Percentiles rank a stretch among this genome's conserved stretches.
Evolutionary conservation across 2,888 invertebrate genomes (phyloP).

Genomic region (Lycia hirtaria): DNA sequence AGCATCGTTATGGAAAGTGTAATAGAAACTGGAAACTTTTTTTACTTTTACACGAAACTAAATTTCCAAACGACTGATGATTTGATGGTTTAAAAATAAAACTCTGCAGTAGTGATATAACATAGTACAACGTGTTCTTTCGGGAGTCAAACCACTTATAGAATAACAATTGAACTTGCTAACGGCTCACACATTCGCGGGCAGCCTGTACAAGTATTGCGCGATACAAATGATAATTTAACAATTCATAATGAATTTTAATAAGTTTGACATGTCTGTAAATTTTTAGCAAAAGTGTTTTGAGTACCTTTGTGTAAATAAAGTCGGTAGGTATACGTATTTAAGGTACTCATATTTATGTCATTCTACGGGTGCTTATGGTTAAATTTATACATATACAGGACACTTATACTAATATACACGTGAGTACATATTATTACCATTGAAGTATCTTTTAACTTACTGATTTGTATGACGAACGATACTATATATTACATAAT

Average conservation of each 20-base stretch:
- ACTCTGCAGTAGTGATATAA: slow-evolving; percentile 2
- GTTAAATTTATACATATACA: neutral
- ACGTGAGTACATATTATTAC: neutral
- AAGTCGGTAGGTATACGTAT: neutral
- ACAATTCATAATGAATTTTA: slow-evolving; percentile 3
- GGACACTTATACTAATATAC: slow-evolving; percentile 4
- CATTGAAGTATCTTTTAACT: no score
- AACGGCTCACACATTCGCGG: slow-evolving; percentile 23
- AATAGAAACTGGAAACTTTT: neutral
- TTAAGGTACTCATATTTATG: neutral
- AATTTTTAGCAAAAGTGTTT: neutral
- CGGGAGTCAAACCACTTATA: slow-evolving; percentile 19
- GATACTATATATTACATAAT: no score
- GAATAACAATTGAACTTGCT: slow-evolving; percentile 28
- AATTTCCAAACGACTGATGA: slow-evolving; percentile 12
- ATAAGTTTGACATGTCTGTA: neutral
- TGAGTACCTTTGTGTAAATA: neutral
- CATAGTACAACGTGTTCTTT: slow-evolving; percentile 28
- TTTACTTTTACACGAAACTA: no score
- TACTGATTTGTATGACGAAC: no score
- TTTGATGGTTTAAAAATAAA: slow-evolving; percentile 9
- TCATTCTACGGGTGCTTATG: neutral
- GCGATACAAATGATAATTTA: slow-evolving; percentile 7
- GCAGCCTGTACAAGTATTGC: slow-evolving; percentile 4
- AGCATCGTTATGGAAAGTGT: neutral